phyloP scores from a whole-genome alignment of 2,888 invertebrate genomes.

The Megastigmus dorsalis region DNA sequence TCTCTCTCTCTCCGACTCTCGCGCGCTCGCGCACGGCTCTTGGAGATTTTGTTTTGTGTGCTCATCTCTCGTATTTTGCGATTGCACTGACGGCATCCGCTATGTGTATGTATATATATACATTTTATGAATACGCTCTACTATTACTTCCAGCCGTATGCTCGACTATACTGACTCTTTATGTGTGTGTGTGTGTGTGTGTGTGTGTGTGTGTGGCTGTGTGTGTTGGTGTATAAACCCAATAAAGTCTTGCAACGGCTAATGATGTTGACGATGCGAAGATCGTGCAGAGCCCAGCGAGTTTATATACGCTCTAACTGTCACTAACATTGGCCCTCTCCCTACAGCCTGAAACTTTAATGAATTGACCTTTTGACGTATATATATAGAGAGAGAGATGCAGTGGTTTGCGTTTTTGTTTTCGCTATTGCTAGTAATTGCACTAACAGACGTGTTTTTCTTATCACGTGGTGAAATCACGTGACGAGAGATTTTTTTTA shows the following conservation, averaged over 20 bases:
- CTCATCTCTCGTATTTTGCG: background rate
- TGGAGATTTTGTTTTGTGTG: constrained; percentile 53
- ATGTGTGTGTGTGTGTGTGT: background rate
- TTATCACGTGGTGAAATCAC: background rate
- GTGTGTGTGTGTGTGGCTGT: background rate
- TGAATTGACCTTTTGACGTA: background rate
- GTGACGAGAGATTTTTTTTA: background rate
- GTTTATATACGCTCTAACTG: constrained; percentile 8
- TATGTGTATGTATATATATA: background rate
- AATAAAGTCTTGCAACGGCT: background rate
- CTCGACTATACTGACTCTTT: too few relatives aligned
- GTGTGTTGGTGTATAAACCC: constrained; percentile 9
- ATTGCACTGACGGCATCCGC: background rate
- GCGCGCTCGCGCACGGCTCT: too few relatives aligned
- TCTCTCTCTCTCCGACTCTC: too few relatives aligned
- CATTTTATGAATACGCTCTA: background rate
- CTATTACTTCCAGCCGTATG: background rate
- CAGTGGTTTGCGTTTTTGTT: constrained; percentile 15
- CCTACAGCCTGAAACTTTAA: constrained; percentile 4
- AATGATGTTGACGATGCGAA: background rate
- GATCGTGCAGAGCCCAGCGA: background rate
- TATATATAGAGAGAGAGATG: background rate
- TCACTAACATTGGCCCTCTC: constrained; percentile 10
- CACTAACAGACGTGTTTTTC: constrained; percentile 17
- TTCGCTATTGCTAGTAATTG: background rate